Conservation (phyloP, 2,797 vertebrate species). For the Halcyon chelicuti region DNA sequence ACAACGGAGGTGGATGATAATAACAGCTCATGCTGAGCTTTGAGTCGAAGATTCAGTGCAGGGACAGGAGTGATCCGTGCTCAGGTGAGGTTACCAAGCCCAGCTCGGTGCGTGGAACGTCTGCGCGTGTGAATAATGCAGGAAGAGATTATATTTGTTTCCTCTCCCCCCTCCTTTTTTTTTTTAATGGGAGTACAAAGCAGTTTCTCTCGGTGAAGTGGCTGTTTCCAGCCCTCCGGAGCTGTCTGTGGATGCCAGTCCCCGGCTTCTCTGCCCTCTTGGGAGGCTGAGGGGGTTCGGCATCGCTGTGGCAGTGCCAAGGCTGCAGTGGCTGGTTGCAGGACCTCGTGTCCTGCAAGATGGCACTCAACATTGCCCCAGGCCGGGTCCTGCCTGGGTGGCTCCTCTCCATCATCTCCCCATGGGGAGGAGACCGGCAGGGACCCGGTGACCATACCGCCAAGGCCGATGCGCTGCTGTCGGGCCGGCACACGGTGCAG, state of each 20-base stretch:
- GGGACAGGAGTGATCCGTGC: background rate
- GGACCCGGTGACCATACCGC: accelerated
- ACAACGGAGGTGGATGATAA: background rate
- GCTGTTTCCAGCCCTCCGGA: background rate
- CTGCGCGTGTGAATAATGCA: background rate
- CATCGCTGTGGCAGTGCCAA: accelerated
- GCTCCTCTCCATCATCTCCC: background rate
- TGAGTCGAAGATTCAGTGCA: background rate
- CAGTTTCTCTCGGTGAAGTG: background rate
- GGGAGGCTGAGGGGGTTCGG: background rate
- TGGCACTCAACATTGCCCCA: accelerated
- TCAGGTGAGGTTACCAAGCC: slow-evolving; percentile 1
- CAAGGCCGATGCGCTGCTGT: background rate
- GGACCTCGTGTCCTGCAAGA: background rate
- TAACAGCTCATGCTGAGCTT: background rate
- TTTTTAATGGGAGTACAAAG: background rate
- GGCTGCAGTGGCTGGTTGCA: background rate
- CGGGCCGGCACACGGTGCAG: background rate
- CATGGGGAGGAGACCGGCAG: accelerated
- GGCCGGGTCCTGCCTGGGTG: too few species aligned
- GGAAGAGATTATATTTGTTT: background rate
- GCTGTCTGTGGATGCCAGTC: background rate
- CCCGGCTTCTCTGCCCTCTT: accelerated
- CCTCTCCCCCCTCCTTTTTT: accelerated
- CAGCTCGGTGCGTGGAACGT: background rate